Conservation (phyloP, 2,888 invertebrate species). For the Cosmia trapezina region DNA sequence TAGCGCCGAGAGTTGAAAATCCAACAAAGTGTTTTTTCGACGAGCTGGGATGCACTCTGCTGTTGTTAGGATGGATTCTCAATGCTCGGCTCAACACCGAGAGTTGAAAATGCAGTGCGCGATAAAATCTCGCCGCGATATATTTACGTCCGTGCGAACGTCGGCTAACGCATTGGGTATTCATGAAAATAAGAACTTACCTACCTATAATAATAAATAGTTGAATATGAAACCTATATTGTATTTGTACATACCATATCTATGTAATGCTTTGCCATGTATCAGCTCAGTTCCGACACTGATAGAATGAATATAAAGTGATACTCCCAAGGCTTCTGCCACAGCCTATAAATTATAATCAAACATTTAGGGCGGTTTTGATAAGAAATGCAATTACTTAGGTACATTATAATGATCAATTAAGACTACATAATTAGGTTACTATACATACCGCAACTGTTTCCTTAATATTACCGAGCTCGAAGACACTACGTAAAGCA, state of each 20-base stretch:
- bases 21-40: too few relatives aligned
- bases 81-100: too few relatives aligned
- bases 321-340: conserved; percentile 80
- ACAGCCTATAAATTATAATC: conserved; percentile 71
- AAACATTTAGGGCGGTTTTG: neutral
- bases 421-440: neutral
- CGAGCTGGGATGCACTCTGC: too few relatives aligned
- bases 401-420: conserved; percentile 4
- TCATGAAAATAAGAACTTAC: neutral
- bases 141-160: too few relatives aligned
- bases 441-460: conserved; percentile 71
- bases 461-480: conserved; percentile 76
- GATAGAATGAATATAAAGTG: conserved; percentile 83
- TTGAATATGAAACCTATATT: neutral
- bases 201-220: neutral
- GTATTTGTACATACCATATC: conserved; percentile 75
- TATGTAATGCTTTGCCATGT: conserved; percentile 85
- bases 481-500: conserved; percentile 71
- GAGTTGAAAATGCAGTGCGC: too few relatives aligned
- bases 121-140: too few relatives aligned
- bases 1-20: too few relatives aligned
- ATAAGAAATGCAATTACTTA: neutral
- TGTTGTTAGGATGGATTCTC: too few relatives aligned
- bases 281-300: conserved; percentile 84
- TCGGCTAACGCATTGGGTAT: neutral